Evolutionary conservation across 2,797 vertebrate species (phyloP), one percentile per base, ranked within the genome.

Genomic region (Sebastes variabilis): DNA sequence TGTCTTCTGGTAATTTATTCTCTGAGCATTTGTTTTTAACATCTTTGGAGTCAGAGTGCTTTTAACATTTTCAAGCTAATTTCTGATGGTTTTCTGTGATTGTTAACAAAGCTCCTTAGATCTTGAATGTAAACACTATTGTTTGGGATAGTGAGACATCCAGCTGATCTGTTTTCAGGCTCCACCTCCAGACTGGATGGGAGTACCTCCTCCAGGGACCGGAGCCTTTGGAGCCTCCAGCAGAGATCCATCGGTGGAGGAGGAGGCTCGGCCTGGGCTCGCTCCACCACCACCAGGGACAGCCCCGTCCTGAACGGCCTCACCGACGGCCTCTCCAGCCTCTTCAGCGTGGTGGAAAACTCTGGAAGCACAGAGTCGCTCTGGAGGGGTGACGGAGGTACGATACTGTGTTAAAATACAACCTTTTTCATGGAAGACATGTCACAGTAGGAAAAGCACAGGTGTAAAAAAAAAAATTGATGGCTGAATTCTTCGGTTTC

Each of bases 331-430:
- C 95, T 99, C 54, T 98, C 98, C 87, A 99, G 98, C 94, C 96
- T 99, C 84, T 99, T 99, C 92, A 99, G 97, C 0, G 97, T 99
- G 73, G 98, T 99, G 88, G 99, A 99, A 81, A 97, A 99, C 20
- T 65, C 96, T 0, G 98, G 98, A 66, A 99, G 98, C 95, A 97
- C 97, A 0, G 98, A 99, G 86, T 97, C 97, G 0, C 96, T 99
- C 49, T 99, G 97, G 97, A 98, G 96, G 88, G 89, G 93, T 0
- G 97, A 97, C n/a, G 90, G 88, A 85, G 94, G 94, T 94, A 38
- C 59, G 60, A 66, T 0, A 18, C 58, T 13, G 2, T 1, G 8
- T 42, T 3, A 14, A 27, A 27, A 54, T 59, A 42, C 6, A 16
- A 25, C 0, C 8, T 14, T 49, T 56, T 27, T 10, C 11, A 66